Base-by-base conservation (phyloP, 1,140 invertebrate species). In the Drosophila murphyi region DNA sequence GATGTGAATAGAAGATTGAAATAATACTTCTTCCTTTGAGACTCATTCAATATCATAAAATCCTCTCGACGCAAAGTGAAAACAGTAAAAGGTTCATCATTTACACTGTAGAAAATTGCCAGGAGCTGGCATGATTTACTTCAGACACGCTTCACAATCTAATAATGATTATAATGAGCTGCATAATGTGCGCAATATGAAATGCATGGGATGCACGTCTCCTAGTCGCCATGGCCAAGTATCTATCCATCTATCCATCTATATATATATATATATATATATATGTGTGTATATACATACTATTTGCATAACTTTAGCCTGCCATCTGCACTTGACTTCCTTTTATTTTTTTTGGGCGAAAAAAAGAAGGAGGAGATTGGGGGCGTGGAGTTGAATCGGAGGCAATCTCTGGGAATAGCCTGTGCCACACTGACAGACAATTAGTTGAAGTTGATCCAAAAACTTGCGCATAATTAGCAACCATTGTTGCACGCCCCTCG, bases 401-500 rank as follows among this genome's bases (percentile, higher is more conserved):
- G 31, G 35, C 6, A 39, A 12, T 8, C 7, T 39, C 8, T n/a
- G 32, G 51, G 41, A 31, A 20, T 3, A 31, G 50, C 61, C 41
- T 59, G 8, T 8, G 60, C 52, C 47, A 35, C 54, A 51, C 59
- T 56, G 72, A 75, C 72, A 75, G 72, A 75, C 72, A 75, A 71
- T 75, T 75, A 75, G 72, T 71, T 75, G 72, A 76, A 76, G 70
- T 76, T 82, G 74, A 82, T 82, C 68, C 81, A 81, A 86, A 86
- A 81, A 86, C 78, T 81, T 78, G 54, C 65, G 64, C 78, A 86
- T 82, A 86, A 86, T 87, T 86, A 76, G 82, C 72, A 59, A 64
- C 54, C 82, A 81, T 81, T 86, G 82, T 86, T 75, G 78, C 64
- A 72, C 54, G 70, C 75, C 54, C 45, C 61, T 2, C 31, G 47